Evolutionary conservation across 1,140 invertebrate species (phyloP), one percentile per base, ranked within the genome.

Genomic region (Macrobrachium rosenbergii): DNA sequence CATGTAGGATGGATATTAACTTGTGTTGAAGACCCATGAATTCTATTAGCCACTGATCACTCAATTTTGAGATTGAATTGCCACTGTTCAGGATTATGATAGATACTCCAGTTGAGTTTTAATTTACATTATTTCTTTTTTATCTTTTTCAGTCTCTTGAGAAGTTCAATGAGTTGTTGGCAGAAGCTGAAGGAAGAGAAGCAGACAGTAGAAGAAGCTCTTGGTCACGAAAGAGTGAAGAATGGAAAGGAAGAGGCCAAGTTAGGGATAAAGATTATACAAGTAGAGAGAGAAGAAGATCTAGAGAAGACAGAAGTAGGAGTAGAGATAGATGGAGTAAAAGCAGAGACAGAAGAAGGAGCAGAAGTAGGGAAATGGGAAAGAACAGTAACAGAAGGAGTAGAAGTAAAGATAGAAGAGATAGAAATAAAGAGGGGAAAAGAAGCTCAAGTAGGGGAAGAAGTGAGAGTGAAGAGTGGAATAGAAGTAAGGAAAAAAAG

Each of bases 181-280:
- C 87, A 37, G 91, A 93, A 90, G 93, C 93, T n/a, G 93, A 94
- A 91, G 90, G 85, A 10, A 84, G 78, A 88, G 91, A 75, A 67
- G 83, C 82, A 60, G 87, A 64, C 23, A 84, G 60, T 10, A 52
- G 12, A 8, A 8, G 52, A 12, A 52, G 12, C 52, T 52, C 52
- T 52, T 52, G 52, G 52, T 76, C 14, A 79, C 17, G 37, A 78
- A 17, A 62, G 45, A 83, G 73, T 52, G 69, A 59, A 5, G 76
- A 79, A n/a, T 43, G 92, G 79, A 89, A 92, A 17, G 88, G 91
- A 17, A 92, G 92, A 8, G 90, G 91, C 5, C 91, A 91, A 17
- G 8, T 12, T 52, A 52, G 52, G 52, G 52, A 52, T 52, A 52
- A 12, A 10, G 52, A 52, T 52, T 52, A 52, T 52, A 52, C 52